phyloP scores from a whole-genome alignment of 2,888 invertebrate species.

The Automeris io region DNA sequence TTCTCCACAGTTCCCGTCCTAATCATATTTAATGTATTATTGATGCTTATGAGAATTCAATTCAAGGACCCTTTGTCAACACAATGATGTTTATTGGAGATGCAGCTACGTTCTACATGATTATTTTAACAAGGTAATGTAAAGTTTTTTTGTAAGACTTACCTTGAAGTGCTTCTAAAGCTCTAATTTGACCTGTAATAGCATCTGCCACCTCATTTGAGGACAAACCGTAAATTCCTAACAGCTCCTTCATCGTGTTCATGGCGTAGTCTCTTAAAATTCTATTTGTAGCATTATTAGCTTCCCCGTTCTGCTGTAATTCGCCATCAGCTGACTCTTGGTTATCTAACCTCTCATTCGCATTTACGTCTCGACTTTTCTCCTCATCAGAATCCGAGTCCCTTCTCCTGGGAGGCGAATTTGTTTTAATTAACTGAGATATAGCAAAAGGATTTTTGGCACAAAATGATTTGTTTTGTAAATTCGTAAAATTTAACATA shows the following conservation, averaged over 20 bases:
- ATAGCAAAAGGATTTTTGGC: conserved; percentile 77
- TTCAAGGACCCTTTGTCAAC: no score
- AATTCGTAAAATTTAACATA: conserved; percentile 65
- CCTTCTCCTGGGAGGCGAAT: conserved; percentile 74
- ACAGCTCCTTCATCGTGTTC: conserved; percentile 86
- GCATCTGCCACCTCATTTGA: conserved; percentile 83
- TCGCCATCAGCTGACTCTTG: conserved; percentile 55
- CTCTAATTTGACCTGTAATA: conserved; percentile 80
- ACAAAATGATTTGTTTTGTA: conserved; percentile 73
- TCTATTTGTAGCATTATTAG: conserved; percentile 71
- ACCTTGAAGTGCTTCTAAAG: conserved; percentile 84
- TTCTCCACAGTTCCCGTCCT: no score
- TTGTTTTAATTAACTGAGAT: conserved; percentile 73
- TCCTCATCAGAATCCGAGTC: conserved; percentile 69
- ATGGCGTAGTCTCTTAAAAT: conserved; percentile 86
- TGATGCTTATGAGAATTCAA: no score
- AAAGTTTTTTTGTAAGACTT: conserved; percentile 36
- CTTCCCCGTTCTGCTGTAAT: conserved; percentile 56
- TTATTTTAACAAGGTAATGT: no score
- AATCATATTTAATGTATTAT: no score
- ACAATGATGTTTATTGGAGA: no score
- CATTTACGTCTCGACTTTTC: conserved; percentile 68
- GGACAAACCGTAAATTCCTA: conserved; percentile 86
- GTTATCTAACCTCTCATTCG: conserved; percentile 61
- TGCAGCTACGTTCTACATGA: conserved; percentile 12